These are phyloP conservation scores for Bombus breviceps DNA, from an alignment of 1,140 invertebrate genomes.

Conservation along the genomic window DNA sequence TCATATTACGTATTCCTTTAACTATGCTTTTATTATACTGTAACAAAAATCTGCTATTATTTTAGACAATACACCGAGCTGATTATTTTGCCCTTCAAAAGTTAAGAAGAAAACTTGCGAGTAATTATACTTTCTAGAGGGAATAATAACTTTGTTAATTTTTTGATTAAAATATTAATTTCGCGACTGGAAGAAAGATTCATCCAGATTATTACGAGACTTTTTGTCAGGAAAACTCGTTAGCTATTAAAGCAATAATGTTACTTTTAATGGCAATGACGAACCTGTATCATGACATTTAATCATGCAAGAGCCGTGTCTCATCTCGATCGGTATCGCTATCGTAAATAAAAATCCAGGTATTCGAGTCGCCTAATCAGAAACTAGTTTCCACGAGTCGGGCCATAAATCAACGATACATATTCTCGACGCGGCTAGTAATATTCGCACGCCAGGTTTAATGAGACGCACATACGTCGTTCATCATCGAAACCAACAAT, in stretches of 20 bases:
- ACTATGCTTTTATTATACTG: too few species aligned
- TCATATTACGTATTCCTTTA: too few species aligned
- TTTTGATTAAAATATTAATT: neutral
- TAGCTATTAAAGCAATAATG: neutral
- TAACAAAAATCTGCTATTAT: too few species aligned
- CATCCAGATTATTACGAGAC: neutral
- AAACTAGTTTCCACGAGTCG: constrained; percentile 24
- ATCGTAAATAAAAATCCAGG: neutral
- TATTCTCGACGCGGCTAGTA: neutral
- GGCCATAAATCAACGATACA: constrained; percentile 18
- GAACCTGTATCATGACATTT: neutral
- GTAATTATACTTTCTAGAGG: too few species aligned
- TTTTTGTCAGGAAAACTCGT: too few species aligned
- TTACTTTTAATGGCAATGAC: neutral
- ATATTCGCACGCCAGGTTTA: constrained; percentile 1
- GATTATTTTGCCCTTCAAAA: neutral
- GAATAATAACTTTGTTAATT: neutral
- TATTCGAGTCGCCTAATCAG: neutral
- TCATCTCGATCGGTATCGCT: constrained; percentile 9
- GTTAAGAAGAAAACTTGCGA: neutral
- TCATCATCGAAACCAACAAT: constrained; percentile 14
- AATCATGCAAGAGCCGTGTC: neutral
- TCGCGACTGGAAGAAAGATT: neutral
- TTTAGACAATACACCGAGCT: too few species aligned
- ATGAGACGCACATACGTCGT: neutral